Percentiles rank a stretch among this genome's conserved stretches.
Conservation (phyloP, 1,140 invertebrate species). For the Stenopsyche tienmushanensis region DNA sequence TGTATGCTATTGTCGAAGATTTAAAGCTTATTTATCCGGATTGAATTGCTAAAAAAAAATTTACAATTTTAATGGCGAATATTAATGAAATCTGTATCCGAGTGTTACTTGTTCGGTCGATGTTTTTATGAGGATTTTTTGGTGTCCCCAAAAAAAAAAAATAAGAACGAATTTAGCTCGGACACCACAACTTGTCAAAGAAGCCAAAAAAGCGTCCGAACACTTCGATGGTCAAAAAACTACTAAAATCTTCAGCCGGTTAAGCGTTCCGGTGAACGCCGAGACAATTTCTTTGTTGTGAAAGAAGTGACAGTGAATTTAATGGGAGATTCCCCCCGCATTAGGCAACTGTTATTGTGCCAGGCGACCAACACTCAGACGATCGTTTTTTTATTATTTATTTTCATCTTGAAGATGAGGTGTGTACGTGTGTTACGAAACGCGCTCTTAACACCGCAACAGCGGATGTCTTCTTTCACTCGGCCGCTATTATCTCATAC, state of each 20-base stretch:
- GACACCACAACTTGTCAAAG: too few relatives aligned
- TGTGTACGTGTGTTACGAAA: constrained; percentile 23
- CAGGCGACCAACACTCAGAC: too few relatives aligned
- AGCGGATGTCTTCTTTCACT: constrained; percentile 3
- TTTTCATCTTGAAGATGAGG: neutral
- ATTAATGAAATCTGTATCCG: neutral
- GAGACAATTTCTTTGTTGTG: constrained; percentile 14
- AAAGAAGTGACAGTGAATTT: constrained; percentile 18
- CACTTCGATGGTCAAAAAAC: constrained; percentile 16
- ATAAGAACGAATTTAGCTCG: too few relatives aligned
- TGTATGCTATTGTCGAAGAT: too few relatives aligned
- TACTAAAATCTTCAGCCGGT: constrained; percentile 4
- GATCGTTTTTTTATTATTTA: too few relatives aligned
- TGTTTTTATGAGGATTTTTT: too few relatives aligned
- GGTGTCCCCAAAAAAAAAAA: too few relatives aligned
- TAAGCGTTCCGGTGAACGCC: neutral
- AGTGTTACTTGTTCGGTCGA: too few relatives aligned
- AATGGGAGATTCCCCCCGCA: constrained; percentile 4
- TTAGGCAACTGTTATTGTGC: constrained; percentile 17
- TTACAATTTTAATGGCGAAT: too few relatives aligned
- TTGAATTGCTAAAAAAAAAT: neutral
- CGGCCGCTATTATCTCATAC: constrained; percentile 9
- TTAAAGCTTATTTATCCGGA: too few relatives aligned
- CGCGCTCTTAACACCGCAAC: neutral
- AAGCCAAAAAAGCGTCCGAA: constrained; percentile 2